These are phyloP conservation scores for Nesogale talazaci DNA, from an alignment of 2,113 vertebrate genomes.

Conservation along the genomic window DNA sequence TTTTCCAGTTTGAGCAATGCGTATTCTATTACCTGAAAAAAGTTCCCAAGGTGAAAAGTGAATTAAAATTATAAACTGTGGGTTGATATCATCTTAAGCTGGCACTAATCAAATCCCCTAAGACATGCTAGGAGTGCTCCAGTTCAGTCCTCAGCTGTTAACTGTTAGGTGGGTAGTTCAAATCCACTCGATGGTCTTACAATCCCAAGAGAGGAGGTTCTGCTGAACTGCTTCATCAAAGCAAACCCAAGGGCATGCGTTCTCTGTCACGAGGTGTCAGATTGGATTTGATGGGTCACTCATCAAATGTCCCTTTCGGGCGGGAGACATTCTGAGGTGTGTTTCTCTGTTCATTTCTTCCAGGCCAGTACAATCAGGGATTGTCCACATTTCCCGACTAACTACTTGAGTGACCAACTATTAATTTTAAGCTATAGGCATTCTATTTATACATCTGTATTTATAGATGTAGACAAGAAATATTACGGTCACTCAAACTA, in stretches of 20 bases:
- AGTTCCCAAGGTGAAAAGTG: background rate
- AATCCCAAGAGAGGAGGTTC: background rate
- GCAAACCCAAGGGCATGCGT: background rate
- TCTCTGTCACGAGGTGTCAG: background rate
- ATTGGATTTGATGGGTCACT: background rate
- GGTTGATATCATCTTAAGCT: background rate
- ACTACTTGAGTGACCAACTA: background rate
- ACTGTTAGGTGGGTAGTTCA: background rate
- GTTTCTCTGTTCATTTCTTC: background rate
- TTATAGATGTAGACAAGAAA: background rate
- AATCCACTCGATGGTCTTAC: background rate
- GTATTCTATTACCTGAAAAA: conserved; percentile 86
- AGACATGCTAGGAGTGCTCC: background rate
- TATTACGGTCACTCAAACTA: background rate
- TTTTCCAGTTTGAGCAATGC: conserved; percentile 90
- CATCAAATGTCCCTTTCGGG: background rate
- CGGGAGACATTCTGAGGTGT: background rate
- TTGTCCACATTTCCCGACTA: background rate
- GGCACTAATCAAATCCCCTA: background rate
- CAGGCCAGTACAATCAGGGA: background rate
- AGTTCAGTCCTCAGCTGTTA: background rate
- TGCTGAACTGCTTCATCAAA: background rate
- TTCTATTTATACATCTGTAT: background rate
- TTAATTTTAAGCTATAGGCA: background rate
- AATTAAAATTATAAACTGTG: background rate